Evolutionary conservation across 2,797 vertebrate species (phyloP).

Genomic region (Phoxinus dragarum): DNA sequence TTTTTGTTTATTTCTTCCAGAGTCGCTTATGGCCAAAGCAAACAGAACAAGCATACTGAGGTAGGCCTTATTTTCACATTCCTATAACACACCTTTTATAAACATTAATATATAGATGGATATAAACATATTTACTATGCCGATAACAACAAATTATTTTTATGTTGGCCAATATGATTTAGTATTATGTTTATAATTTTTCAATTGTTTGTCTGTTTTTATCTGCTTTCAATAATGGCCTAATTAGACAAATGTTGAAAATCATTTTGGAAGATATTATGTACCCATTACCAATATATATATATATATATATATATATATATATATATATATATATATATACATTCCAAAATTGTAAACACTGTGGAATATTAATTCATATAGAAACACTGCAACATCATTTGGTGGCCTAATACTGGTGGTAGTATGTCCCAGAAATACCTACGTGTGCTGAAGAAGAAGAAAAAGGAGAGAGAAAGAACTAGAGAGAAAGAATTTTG

Average conservation of each 20-base stretch:
- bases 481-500: background rate
- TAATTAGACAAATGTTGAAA: background rate
- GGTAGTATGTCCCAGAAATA: background rate
- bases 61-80: conserved; percentile 64
- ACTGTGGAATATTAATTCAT: background rate
- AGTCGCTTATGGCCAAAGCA: conserved; percentile 86
- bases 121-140: background rate
- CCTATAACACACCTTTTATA: conserved; percentile 16
- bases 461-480: no score
- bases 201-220: background rate
- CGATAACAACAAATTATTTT: background rate
- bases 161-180: background rate
- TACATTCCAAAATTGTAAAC: background rate
- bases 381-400: background rate
- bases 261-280: background rate
- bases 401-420: background rate
- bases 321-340: no score
- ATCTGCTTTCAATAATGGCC: background rate
- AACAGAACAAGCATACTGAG: conserved; percentile 85
- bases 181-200: background rate
- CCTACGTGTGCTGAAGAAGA: background rate
- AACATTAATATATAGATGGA: background rate
- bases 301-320: no score
- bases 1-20: conserved; percentile 88
- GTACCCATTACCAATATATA: background rate